phyloP scores from a whole-genome alignment of 2,113 vertebrate species.

The Gallinago paraguaiae region DNA sequence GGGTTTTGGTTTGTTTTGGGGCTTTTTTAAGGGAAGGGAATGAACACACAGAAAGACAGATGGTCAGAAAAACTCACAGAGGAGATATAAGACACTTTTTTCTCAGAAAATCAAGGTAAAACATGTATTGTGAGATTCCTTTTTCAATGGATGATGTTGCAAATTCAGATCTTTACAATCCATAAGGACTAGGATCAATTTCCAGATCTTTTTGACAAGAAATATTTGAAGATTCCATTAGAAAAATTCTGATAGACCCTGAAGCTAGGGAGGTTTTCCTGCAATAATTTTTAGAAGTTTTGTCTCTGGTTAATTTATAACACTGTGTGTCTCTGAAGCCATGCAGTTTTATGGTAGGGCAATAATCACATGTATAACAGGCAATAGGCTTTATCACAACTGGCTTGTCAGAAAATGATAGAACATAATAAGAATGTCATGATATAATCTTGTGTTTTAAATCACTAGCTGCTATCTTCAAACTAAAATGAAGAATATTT shows the following conservation, averaged over 20 bases:
- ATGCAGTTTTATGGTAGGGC: not conserved
- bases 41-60: not conserved
- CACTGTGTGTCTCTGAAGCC: not conserved
- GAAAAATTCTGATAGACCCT: not conserved
- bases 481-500: slow-evolving; percentile 7
- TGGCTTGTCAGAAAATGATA: not conserved
- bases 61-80: not conserved
- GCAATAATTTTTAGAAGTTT: not conserved
- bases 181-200: not conserved
- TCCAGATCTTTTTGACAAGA: not conserved
- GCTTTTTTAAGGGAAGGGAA: not conserved
- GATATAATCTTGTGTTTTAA: not conserved
- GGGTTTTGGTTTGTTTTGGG: not conserved
- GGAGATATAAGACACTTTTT: not conserved
- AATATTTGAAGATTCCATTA: not conserved
- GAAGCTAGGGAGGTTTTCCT: not conserved
- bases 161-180: not conserved
- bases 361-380: not conserved
- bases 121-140: not conserved
- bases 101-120: not conserved
- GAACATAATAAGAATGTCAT: not conserved
- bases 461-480: not conserved
- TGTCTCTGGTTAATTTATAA: not conserved
- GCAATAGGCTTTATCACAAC: not conserved
- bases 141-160: not conserved